Conservation (phyloP, 2,888 invertebrate species). For the Dione vanillae region DNA sequence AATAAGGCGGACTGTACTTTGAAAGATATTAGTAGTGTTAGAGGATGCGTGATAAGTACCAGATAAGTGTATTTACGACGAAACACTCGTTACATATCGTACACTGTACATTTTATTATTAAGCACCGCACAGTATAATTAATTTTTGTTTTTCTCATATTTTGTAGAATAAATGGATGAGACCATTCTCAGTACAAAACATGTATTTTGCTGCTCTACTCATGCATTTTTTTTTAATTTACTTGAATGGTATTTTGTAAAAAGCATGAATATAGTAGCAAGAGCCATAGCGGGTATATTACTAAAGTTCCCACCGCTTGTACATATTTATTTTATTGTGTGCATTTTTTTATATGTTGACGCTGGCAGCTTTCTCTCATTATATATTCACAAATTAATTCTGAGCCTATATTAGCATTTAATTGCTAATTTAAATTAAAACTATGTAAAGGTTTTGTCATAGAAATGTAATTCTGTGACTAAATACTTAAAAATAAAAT, state of each 20-base stretch:
- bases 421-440: background rate
- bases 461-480: background rate
- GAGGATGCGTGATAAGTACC: conserved; percentile 60
- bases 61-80: conserved; percentile 72
- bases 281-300: conserved; percentile 71
- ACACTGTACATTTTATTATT: conserved; percentile 61
- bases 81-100: conserved; percentile 81
- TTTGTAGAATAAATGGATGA: conserved; percentile 47
- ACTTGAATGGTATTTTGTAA: background rate
- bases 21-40: conserved; percentile 29
- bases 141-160: conserved; percentile 16
- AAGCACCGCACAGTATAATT: conserved; percentile 28
- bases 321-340: conserved; percentile 64
- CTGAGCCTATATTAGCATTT: conserved; percentile 30
- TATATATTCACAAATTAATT: conserved; percentile 36
- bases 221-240: conserved; percentile 53
- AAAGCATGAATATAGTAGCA: conserved; percentile 66
- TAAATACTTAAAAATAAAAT: background rate
- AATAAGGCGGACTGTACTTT: background rate
- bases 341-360: conserved; percentile 55
- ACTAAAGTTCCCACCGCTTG: conserved; percentile 77
- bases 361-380: conserved; percentile 54
- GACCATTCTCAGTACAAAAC: conserved; percentile 61
- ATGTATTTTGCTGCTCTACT: conserved; percentile 61
- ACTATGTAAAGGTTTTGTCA: too few species aligned